These are phyloP conservation scores for Podarcis muralis DNA, from an alignment of 2,113 vertebrate species.

Conservation along the genomic window DNA sequence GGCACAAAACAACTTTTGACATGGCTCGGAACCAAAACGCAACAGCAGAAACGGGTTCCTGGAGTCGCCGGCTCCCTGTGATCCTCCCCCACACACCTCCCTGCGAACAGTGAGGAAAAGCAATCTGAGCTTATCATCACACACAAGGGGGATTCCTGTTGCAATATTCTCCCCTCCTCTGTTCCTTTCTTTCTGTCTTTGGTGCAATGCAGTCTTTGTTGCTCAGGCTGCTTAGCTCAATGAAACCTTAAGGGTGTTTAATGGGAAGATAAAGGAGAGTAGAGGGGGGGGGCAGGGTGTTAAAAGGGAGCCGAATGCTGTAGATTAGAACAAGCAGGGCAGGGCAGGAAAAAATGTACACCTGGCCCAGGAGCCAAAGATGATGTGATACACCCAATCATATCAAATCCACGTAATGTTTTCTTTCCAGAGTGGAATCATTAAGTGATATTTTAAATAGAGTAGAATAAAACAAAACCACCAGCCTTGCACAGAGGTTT, in stretches of 20 bases:
- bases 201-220: conserved; percentile 73
- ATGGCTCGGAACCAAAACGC: not conserved
- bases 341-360: too few relatives aligned
- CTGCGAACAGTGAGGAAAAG: conserved; percentile 35
- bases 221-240: conserved; percentile 53
- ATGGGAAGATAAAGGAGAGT: not conserved
- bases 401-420: not conserved
- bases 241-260: conserved; percentile 44
- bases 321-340: not conserved
- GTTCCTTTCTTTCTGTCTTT: conserved; percentile 41
- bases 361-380: not conserved
- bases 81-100: accelerated
- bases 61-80: not conserved
- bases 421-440: not conserved
- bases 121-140: conserved; percentile 20
- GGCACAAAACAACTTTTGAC: not conserved
- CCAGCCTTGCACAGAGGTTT: not conserved
- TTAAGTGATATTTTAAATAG: not conserved
- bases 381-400: not conserved
- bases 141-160: conserved; percentile 31
- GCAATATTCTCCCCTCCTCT: conserved; percentile 15
- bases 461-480: too few relatives aligned
- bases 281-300: too few relatives aligned
- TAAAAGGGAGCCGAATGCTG: not conserved
- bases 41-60: not conserved